phyloP scores from a whole-genome alignment of 1,140 invertebrate species.

The Drosophila tani region DNA sequence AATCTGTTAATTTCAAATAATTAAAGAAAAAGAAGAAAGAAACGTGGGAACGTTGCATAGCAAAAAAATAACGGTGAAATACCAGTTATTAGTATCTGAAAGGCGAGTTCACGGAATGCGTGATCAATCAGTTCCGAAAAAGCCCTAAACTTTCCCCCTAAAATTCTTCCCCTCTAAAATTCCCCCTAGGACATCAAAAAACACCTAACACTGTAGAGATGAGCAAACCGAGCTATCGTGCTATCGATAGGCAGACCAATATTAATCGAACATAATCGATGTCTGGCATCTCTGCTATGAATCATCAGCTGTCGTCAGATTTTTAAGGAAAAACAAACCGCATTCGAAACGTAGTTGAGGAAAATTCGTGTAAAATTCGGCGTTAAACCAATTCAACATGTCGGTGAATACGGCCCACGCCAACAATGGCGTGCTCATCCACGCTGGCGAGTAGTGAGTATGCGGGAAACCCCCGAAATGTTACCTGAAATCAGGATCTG shows the following conservation, averaged over 20 bases:
- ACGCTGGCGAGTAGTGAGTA: slow-evolving; percentile 95
- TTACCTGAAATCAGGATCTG: background rate
- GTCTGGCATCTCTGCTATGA: slow-evolving; percentile 50
- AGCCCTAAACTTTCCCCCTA: no score
- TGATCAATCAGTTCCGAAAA: no score
- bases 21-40: no score
- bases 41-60: no score
- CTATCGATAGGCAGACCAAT: slow-evolving; percentile 1
- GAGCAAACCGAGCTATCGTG: background rate
- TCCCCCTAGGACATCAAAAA: no score
- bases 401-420: slow-evolving; percentile 96
- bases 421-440: slow-evolving; percentile 95
- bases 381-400: slow-evolving; percentile 86
- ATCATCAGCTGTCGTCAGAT: slow-evolving; percentile 72
- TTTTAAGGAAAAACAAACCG: slow-evolving; percentile 62
- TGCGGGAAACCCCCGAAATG: background rate
- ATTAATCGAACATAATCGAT: background rate
- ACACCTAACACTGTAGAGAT: background rate
- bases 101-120: no score
- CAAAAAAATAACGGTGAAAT: no score
- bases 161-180: no score
- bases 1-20: no score
- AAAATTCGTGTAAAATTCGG: slow-evolving; percentile 38
- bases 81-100: no score
- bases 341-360: slow-evolving; percentile 43